phyloP scores from a whole-genome alignment of 2,113 vertebrate species.

The Pseudorectes ferrugineus region DNA sequence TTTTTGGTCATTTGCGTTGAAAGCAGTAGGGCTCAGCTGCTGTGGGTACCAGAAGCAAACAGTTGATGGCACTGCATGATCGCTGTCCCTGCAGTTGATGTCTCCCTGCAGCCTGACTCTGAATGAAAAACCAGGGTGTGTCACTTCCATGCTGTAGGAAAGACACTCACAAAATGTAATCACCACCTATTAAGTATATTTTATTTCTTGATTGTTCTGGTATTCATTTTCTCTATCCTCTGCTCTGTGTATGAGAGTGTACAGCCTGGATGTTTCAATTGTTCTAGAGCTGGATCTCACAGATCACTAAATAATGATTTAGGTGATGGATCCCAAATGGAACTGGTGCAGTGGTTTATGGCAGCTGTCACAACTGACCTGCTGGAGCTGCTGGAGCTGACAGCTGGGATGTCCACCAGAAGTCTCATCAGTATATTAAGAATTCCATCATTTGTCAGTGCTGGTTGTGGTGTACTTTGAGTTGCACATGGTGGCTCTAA shows the following conservation, averaged over 20 bases:
- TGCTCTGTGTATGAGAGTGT: neutral
- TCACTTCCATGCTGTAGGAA: neutral
- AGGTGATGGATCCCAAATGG: neutral
- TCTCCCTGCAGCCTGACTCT: neutral
- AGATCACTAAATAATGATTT: neutral
- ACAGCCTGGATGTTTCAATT: neutral
- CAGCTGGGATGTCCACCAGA: neutral
- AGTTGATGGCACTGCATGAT: constrained; percentile 37
- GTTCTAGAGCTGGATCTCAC: neutral
- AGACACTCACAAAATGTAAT: neutral
- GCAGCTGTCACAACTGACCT: neutral
- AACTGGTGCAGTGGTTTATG: neutral
- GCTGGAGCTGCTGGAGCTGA: neutral
- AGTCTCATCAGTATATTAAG: neutral
- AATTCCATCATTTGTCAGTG: neutral
- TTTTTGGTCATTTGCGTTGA: neutral
- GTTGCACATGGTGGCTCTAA: neutral
- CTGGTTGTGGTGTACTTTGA: neutral
- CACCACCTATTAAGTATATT: accelerated
- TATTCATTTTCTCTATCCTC: neutral
- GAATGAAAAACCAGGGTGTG: neutral
- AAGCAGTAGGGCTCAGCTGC: neutral
- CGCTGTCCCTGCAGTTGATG: neutral
- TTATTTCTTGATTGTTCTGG: neutral
- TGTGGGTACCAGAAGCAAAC: neutral